Conservation (phyloP, 30 jellyfish, hydroid and myxozoan genomes). For the Aurelia aurita region DNA sequence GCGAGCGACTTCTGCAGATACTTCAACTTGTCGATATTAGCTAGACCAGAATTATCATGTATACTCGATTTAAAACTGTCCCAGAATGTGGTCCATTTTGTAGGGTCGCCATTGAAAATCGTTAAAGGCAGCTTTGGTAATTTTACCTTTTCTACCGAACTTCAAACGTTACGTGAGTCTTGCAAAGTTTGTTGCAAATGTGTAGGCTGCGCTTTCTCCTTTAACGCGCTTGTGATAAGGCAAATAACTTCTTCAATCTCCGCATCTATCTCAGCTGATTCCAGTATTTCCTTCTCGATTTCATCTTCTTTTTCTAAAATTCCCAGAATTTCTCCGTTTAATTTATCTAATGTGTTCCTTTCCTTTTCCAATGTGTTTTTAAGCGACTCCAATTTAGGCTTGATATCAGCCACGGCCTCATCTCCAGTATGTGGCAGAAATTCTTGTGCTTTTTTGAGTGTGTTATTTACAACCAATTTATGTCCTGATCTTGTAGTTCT, state of each 20-base stretch:
- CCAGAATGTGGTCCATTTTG: slow-evolving; percentile 30
- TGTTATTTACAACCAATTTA: not conserved
- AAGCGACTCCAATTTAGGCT: not conserved
- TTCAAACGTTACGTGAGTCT: too few species aligned
- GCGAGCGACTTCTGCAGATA: slow-evolving; percentile 24
- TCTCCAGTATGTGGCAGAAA: not conserved
- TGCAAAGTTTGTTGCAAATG: too few species aligned
- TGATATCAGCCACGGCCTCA: not conserved
- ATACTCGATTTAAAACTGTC: slow-evolving; percentile 12
- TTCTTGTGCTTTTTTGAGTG: not conserved
- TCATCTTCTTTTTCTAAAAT: not conserved
- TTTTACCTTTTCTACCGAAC: slow-evolving; percentile 9
- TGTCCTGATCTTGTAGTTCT: not conserved
- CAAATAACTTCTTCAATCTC: not conserved
- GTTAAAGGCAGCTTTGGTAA: slow-evolving; percentile 34
- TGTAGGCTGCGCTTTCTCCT: too few species aligned
- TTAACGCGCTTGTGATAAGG: not conserved
- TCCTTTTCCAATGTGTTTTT: not conserved
- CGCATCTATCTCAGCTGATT: not conserved
- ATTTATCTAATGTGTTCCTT: not conserved
- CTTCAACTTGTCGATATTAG: slow-evolving; percentile 16
- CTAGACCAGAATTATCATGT: not conserved
- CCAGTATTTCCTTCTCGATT: not conserved
- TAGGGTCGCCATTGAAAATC: slow-evolving; percentile 29
- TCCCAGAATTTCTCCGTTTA: not conserved